Percentiles rank a stretch among this genome's conserved stretches.
Evolutionary conservation across 2,113 vertebrate genomes (phyloP).

Genomic region (Malurus elegans): DNA sequence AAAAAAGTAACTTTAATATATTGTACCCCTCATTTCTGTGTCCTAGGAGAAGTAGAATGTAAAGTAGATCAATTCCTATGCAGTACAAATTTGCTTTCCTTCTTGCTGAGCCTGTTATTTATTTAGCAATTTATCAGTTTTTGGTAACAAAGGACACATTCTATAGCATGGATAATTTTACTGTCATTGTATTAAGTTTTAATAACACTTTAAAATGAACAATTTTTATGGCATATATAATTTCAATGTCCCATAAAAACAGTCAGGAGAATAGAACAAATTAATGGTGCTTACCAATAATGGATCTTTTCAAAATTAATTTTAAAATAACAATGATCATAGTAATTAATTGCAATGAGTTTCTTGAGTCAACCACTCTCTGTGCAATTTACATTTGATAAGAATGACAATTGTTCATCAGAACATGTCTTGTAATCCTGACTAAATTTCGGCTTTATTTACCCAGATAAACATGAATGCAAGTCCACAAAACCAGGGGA

Average conservation of each 20-base stretch:
- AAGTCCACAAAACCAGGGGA: not conserved
- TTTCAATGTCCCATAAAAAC: slow-evolving; percentile 23
- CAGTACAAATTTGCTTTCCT: not conserved
- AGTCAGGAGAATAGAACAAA: slow-evolving; percentile 9
- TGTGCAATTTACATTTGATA: not conserved
- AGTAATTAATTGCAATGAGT: not conserved
- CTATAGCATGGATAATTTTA: slow-evolving; percentile 15
- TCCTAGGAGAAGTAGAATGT: not conserved
- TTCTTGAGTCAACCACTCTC: not conserved
- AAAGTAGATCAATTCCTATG: not conserved
- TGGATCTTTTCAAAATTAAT: slow-evolving; percentile 22
- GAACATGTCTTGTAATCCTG: not conserved
- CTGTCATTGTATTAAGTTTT: slow-evolving; percentile 39
- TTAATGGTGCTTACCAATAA: slow-evolving; percentile 35
- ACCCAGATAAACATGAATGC: not conserved
- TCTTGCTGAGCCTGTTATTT: not conserved
- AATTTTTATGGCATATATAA: slow-evolving; percentile 1
- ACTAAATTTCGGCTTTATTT: not conserved
- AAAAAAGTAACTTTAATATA: not conserved
- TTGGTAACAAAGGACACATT: slow-evolving; percentile 7
- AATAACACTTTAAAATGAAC: slow-evolving; percentile 27
- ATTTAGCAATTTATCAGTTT: slow-evolving; percentile 16
- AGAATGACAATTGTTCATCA: not conserved
- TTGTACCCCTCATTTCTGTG: not conserved
- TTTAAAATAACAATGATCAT: slow-evolving; percentile 21